phyloP scores from a whole-genome alignment of 2,888 invertebrate genomes.

The Cerastoderma edule region DNA sequence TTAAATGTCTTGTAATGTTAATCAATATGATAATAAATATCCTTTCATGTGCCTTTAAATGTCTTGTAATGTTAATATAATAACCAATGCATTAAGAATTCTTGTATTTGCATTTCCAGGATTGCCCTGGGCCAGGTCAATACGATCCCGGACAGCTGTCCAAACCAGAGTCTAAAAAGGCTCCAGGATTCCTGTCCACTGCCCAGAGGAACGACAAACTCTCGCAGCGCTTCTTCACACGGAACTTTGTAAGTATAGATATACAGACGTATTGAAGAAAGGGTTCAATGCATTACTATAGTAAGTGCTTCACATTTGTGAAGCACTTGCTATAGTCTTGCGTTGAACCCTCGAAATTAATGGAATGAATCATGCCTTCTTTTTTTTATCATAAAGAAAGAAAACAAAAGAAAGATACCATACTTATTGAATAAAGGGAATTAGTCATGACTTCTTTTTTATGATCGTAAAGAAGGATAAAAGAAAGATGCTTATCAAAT shows the following conservation, averaged over 20 bases:
- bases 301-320: no score
- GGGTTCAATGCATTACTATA: no score
- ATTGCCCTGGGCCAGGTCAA: conserved; percentile 79
- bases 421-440: no score
- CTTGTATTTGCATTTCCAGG: conserved; percentile 58
- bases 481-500: no score
- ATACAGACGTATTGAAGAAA: no score
- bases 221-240: conserved; percentile 82
- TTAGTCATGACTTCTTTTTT: no score
- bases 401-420: no score
- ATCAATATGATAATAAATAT: neutral
- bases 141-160: conserved; percentile 74
- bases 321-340: no score
- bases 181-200: conserved; percentile 81
- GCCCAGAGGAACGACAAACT: conserved; percentile 80
- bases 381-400: no score
- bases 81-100: neutral
- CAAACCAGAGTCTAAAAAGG: conserved; percentile 71
- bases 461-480: no score
- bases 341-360: no score
- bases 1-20: neutral
- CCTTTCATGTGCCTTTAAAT: neutral
- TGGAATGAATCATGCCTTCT: no score
- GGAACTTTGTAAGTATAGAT: conserved; percentile 83
- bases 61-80: neutral